Percentiles rank a stretch among this genome's conserved stretches.
phyloP scores from a whole-genome alignment of 2,888 invertebrate species.

The Chydorus sphaericus region DNA sequence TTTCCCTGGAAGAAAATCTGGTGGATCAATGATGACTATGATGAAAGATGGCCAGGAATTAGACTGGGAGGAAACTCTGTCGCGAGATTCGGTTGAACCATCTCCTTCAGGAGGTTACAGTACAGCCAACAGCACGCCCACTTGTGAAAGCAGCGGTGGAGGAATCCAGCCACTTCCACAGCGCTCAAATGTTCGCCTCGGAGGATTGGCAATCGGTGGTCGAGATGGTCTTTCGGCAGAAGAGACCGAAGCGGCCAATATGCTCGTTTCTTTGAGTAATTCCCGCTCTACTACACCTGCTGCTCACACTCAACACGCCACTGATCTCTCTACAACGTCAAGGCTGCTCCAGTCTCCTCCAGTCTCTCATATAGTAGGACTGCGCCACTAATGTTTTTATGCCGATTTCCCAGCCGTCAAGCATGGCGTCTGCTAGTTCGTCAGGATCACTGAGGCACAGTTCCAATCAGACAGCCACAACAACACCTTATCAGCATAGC shows the following conservation, averaged over 20 bases:
- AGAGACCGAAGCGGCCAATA: constrained; percentile 92
- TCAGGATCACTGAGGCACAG: constrained; percentile 26
- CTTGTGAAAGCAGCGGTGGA: constrained; percentile 5
- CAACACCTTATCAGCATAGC: constrained; percentile 8
- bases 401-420: constrained; percentile 59
- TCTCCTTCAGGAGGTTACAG: constrained; percentile 37
- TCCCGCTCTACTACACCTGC: constrained; percentile 86
- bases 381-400: constrained; percentile 78
- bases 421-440: constrained; percentile 30
- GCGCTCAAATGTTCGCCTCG: constrained; percentile 8
- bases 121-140: constrained; percentile 34
- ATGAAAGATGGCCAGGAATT: constrained; percentile 30
- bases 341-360: not conserved
- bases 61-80: constrained; percentile 68
- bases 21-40: constrained; percentile 2
- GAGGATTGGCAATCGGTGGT: not conserved
- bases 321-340: not conserved
- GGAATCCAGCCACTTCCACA: too few relatives aligned
- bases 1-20: constrained; percentile 6
- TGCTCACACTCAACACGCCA: constrained; percentile 25
- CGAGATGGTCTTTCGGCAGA: constrained; percentile 40
- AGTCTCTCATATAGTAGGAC: constrained; percentile 35
- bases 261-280: constrained; percentile 85
- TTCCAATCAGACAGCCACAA: not conserved
- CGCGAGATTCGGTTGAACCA: constrained; percentile 69